These are phyloP conservation scores for Saiga tatarica DNA, from an alignment of 2,113 vertebrate genomes.

Conservation along the genomic window DNA sequence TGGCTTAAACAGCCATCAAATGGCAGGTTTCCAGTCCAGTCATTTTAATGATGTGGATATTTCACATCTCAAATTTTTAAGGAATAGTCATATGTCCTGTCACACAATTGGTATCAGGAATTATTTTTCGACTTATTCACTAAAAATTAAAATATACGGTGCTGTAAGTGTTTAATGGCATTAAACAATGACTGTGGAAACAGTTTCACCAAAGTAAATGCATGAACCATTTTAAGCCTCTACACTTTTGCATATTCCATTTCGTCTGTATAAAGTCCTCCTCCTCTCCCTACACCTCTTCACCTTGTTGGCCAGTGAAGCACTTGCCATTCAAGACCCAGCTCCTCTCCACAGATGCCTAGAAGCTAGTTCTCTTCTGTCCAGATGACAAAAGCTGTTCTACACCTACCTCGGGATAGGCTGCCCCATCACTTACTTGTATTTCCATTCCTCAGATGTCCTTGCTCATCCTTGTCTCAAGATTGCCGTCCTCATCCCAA, in stretches of 20 bases:
- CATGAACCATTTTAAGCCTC: background rate
- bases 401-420: background rate
- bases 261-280: background rate
- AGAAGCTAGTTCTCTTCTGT: background rate
- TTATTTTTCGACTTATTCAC: background rate
- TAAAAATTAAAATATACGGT: background rate
- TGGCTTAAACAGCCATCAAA: background rate
- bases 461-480: background rate
- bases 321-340: background rate
- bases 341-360: background rate
- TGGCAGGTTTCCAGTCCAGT: background rate
- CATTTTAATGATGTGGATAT: background rate
- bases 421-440: background rate
- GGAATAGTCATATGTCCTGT: background rate
- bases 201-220: background rate
- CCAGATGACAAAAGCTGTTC: background rate
- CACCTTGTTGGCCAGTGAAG: background rate
- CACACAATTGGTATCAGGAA: background rate
- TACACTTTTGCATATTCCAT: background rate
- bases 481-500: background rate
- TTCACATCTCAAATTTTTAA: background rate
- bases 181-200: background rate
- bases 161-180: background rate
- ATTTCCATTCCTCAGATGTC: background rate
- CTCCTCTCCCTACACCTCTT: accelerated